Conservation (phyloP, 1,140 invertebrate genomes). For the Drosophila pruinosa region DNA sequence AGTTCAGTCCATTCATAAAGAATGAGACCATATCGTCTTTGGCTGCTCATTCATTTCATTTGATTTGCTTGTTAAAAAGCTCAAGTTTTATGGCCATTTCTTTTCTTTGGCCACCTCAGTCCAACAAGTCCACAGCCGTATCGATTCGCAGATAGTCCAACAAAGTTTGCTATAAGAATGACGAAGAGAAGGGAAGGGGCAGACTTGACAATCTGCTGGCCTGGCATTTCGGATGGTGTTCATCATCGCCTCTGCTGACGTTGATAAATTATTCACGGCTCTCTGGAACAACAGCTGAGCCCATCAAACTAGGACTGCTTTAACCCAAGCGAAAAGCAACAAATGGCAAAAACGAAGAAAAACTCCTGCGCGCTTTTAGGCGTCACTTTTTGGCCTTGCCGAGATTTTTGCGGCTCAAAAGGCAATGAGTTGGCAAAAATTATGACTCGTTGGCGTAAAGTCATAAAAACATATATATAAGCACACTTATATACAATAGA, state of each 20-base stretch:
- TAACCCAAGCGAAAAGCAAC: constrained; percentile 37
- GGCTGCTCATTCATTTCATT: constrained; percentile 56
- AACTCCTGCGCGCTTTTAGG: constrained; percentile 41
- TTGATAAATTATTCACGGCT: constrained; percentile 70
- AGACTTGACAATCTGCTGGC: constrained; percentile 63
- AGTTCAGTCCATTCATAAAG: constrained; percentile 49
- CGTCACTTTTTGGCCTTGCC: constrained; percentile 28
- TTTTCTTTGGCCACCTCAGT: constrained; percentile 34
- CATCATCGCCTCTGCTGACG: constrained; percentile 72
- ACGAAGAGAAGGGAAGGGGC: background rate
- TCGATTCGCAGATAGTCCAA: constrained; percentile 51
- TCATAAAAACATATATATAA: constrained; percentile 56
- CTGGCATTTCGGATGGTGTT: constrained; percentile 59
- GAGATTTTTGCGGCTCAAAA: constrained; percentile 40
- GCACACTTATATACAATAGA: constrained; percentile 6
- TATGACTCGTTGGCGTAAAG: constrained; percentile 56
- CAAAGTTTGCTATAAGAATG: constrained; percentile 1
- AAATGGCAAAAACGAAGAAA: constrained; percentile 45
- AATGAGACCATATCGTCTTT: constrained; percentile 38
- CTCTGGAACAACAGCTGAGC: constrained; percentile 36
- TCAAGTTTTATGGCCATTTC: constrained; percentile 76
- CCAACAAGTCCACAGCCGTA: constrained; percentile 63
- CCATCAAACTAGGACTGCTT: constrained; percentile 4
- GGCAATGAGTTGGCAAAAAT: constrained; percentile 78
- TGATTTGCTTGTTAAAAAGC: constrained; percentile 80